Percentiles rank a stretch among this genome's conserved stretches.
phyloP scores from a whole-genome alignment of 2,113 vertebrate genomes.

The Dermatemys mawii region DNA sequence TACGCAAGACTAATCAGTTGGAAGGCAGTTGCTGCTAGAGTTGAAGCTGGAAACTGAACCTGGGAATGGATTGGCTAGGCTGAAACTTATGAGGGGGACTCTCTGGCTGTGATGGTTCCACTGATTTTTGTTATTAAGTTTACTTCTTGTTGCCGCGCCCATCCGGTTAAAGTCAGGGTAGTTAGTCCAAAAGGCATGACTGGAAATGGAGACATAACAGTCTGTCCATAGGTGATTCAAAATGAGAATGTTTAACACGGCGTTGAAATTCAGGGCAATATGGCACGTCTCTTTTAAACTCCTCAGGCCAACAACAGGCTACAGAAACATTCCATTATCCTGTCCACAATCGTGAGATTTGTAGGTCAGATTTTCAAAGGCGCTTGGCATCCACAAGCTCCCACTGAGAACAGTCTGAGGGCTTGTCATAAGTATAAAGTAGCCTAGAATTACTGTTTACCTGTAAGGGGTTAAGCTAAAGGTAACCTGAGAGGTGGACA shows the following conservation, averaged over 20 bases:
- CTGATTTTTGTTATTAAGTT: neutral
- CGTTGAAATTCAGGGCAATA: neutral
- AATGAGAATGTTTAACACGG: neutral
- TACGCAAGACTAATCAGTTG: neutral
- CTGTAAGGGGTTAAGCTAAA: too few relatives aligned
- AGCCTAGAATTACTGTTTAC: too few relatives aligned
- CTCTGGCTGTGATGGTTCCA: neutral
- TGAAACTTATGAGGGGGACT: neutral
- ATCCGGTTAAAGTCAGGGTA: neutral
- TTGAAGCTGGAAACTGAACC: too few relatives aligned
- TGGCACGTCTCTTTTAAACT: neutral
- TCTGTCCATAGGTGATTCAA: rapidly evolving
- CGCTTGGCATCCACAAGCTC: neutral
- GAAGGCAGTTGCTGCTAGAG: neutral
- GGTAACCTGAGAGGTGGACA: too few relatives aligned
- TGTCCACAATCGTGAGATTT: neutral
- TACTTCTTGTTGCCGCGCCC: neutral
- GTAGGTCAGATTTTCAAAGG: neutral
- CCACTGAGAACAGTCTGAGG: neutral
- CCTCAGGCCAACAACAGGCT: neutral
- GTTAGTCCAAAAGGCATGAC: rapidly evolving
- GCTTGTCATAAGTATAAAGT: too few relatives aligned
- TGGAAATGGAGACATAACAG: neutral
- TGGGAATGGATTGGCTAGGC: neutral
- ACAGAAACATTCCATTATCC: neutral